Evolutionary conservation across 2,797 vertebrate species (phyloP).

Genomic region (Darevskia mixta): DNA sequence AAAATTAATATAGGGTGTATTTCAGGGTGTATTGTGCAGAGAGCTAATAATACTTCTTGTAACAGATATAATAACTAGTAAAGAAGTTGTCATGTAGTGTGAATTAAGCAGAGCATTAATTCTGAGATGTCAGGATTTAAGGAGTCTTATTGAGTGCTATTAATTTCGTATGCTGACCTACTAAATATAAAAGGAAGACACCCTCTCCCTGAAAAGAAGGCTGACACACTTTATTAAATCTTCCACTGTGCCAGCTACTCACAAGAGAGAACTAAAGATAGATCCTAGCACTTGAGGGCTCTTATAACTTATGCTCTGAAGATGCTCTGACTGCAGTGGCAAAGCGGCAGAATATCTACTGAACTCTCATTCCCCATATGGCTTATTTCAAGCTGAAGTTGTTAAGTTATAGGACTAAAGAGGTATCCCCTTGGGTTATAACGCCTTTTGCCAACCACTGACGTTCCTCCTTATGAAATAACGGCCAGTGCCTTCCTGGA

Average conservation of each 20-base stretch:
- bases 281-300: constrained; percentile 18
- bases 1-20: no score
- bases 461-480: neutral
- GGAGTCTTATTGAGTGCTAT: neutral
- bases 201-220: neutral
- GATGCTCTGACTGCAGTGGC: neutral
- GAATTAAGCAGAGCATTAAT: neutral
- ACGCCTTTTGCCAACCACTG: neutral
- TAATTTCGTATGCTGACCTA: constrained; percentile 20
- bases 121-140: neutral
- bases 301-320: constrained; percentile 5
- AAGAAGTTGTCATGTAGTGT: neutral
- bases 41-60: neutral
- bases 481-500: constrained; percentile 9
- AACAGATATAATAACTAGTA: neutral
- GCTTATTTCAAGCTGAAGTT: constrained; percentile 7
- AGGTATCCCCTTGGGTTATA: neutral
- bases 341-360: neutral
- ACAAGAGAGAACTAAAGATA: constrained; percentile 27
- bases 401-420: constrained; percentile 1
- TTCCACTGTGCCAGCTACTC: constrained; percentile 1
- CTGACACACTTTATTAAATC: constrained; percentile 21
- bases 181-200: constrained; percentile 14
- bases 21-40: neutral
- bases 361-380: neutral